Percentiles rank a stretch among this genome's conserved stretches.
Evolutionary conservation across 2,888 invertebrate genomes (phyloP).

Genomic region (Macrophya alboannulata): DNA sequence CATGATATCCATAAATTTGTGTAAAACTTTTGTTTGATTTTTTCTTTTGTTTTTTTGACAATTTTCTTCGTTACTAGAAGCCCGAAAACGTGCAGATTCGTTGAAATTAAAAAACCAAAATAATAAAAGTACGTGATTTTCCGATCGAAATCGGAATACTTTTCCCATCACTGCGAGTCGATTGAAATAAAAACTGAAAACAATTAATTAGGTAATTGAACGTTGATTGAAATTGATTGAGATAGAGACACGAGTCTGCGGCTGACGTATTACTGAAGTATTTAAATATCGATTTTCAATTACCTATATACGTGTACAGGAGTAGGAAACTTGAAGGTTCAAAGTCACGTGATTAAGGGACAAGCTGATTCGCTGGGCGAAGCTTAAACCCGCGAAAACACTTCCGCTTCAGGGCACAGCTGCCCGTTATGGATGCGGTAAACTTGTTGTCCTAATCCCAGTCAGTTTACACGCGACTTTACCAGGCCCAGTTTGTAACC

Average conservation of each 20-base stretch:
- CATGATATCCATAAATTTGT: not conserved
- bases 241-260: not conserved
- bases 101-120: not conserved
- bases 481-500: not conserved
- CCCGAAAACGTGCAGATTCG: not conserved
- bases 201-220: not conserved
- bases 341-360: conserved; percentile 29
- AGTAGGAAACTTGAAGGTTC: not conserved
- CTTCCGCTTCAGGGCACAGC: conserved; percentile 37
- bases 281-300: conserved; percentile 38
- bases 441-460: conserved; percentile 48
- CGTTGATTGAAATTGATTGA: not conserved
- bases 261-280: not conserved
- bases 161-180: not conserved
- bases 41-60: not conserved
- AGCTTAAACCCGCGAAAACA: conserved; percentile 31
- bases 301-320: not conserved
- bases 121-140: not conserved
- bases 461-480: conserved; percentile 51
- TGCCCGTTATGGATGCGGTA: conserved; percentile 47
- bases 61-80: not conserved
- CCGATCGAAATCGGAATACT: not conserved
- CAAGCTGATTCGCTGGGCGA: not conserved
- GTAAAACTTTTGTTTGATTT: not conserved
- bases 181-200: not conserved